phyloP scores from a whole-genome alignment of 2,797 vertebrate genomes.

The Chelon auratus region DNA sequence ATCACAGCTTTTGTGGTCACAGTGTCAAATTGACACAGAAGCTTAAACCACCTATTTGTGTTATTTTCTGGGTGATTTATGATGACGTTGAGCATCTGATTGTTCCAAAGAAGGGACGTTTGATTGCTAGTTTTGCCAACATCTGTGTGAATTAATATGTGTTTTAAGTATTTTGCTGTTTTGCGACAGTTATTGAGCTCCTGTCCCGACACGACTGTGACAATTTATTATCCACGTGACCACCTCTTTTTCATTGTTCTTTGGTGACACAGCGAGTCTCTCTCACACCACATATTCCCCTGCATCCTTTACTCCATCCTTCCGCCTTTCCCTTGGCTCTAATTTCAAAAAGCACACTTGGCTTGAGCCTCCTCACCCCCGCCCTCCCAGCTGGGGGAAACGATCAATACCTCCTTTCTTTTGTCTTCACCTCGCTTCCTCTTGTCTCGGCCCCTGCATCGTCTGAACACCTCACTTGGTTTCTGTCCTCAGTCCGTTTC shows the following conservation, averaged over 20 bases:
- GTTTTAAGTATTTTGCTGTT: slow-evolving; percentile 2
- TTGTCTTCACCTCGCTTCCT: slow-evolving; percentile 42
- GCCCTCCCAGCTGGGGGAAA: slow-evolving; percentile 41
- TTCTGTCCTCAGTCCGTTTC: slow-evolving; percentile 12
- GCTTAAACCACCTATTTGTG: too few species aligned
- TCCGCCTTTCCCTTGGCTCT: slow-evolving; percentile 56
- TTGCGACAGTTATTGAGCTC: background rate
- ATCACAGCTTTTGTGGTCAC: too few species aligned
- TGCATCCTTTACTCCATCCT: slow-evolving; percentile 19
- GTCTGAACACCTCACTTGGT: slow-evolving; percentile 36
- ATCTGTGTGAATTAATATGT: too few species aligned
- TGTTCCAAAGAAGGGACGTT: background rate
- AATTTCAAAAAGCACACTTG: slow-evolving; percentile 65
- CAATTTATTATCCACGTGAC: slow-evolving; percentile 48
- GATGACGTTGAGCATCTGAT: background rate
- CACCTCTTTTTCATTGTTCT: slow-evolving; percentile 19
- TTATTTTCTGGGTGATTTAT: too few species aligned
- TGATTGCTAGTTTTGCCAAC: background rate
- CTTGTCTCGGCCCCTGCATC: slow-evolving; percentile 41
- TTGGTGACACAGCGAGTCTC: slow-evolving; percentile 20
- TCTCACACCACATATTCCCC: slow-evolving; percentile 27
- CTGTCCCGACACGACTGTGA: background rate
- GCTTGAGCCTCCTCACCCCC: slow-evolving; percentile 30
- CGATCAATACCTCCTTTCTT: slow-evolving; percentile 60
- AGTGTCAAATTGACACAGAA: too few species aligned